These are phyloP conservation scores for Streptopelia turtur DNA, from an alignment of 2,797 vertebrate genomes.

Conservation along the genomic window DNA sequence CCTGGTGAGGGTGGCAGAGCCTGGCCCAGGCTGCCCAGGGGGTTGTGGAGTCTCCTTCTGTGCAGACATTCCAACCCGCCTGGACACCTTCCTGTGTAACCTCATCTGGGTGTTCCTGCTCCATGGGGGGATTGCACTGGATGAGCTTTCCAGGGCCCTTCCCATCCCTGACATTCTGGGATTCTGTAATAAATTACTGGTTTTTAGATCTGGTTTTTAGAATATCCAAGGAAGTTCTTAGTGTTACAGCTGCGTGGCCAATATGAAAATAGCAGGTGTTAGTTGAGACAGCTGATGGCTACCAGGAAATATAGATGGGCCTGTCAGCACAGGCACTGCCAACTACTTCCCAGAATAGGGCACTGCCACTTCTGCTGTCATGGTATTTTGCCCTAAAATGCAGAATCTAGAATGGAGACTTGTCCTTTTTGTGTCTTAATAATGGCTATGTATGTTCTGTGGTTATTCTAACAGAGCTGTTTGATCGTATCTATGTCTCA, in stretches of 20 bases:
- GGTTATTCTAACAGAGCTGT: neutral
- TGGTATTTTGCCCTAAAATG: neutral
- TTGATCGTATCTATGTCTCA: neutral
- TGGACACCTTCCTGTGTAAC: too few species aligned
- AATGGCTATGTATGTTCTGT: neutral
- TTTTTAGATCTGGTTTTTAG: neutral
- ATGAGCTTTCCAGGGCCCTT: too few species aligned
- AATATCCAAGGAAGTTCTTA: neutral
- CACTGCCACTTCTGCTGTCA: neutral
- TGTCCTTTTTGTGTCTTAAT: neutral
- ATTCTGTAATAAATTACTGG: neutral
- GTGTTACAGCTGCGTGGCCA: neutral
- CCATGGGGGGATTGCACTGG: too few species aligned
- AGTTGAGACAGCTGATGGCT: neutral
- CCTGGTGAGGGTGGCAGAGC: too few species aligned
- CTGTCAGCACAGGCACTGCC: neutral
- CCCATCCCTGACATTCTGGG: too few species aligned
- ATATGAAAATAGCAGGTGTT: neutral
- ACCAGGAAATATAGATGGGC: neutral
- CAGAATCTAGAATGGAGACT: neutral
- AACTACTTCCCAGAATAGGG: neutral
- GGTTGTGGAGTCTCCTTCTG: too few species aligned
- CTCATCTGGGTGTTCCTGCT: too few species aligned
- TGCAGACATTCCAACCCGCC: too few species aligned
- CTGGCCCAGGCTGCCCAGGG: too few species aligned